Evolutionary conservation across 2,888 invertebrate genomes (phyloP).

Genomic region (Dryobotodes eremita): DNA sequence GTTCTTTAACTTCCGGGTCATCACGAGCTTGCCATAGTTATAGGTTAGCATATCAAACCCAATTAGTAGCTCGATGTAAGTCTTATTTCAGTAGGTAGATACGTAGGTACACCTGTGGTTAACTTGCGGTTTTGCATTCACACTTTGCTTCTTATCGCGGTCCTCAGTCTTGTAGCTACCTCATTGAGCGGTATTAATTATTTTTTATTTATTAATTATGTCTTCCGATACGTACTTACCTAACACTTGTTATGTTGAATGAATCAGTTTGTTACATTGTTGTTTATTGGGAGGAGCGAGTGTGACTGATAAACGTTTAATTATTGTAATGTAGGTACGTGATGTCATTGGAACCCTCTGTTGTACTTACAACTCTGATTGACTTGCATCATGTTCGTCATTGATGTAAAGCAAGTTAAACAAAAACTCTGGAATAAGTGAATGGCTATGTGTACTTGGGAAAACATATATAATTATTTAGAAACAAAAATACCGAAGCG

Average conservation of each 20-base stretch:
- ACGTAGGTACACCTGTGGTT: conserved; percentile 7
- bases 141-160: neutral
- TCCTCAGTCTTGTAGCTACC: neutral
- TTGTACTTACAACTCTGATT: no score
- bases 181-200: neutral
- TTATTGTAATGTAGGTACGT: neutral
- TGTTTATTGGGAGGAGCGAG: conserved; percentile 3
- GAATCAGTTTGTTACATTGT: conserved; percentile 12
- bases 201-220: neutral
- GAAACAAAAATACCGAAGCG: neutral
- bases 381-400: neutral
- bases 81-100: neutral
- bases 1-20: neutral
- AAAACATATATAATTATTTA: neutral
- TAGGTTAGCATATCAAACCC: no score
- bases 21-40: neutral
- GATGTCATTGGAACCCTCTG: neutral
- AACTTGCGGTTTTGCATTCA: conserved; percentile 47
- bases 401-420: neutral
- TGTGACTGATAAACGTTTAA: conserved; percentile 9
- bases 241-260: conserved; percentile 1
- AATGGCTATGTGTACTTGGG: no score
- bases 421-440: neutral
- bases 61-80: neutral
- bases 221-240: neutral